Conservation (phyloP, 2,797 vertebrate genomes). For the Sebastes nivosus region DNA sequence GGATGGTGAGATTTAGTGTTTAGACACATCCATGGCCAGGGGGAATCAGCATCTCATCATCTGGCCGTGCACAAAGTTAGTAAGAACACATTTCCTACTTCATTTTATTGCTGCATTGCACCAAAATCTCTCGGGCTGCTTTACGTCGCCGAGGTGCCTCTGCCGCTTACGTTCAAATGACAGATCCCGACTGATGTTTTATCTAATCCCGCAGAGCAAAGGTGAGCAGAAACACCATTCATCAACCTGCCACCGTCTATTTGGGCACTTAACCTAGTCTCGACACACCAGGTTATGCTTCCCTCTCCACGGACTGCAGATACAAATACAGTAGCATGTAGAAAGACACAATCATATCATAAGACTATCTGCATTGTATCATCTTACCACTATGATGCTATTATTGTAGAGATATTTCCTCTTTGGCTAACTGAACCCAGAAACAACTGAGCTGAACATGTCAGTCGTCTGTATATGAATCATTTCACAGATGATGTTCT, state of each 20-base stretch:
- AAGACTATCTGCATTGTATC: neutral
- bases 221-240: constrained; percentile 71
- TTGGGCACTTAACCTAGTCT: constrained; percentile 38
- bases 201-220: constrained; percentile 70
- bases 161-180: constrained; percentile 41
- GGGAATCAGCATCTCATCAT: constrained; percentile 34
- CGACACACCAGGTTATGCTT: neutral
- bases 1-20: neutral
- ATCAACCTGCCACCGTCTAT: constrained; percentile 69
- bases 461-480: neutral
- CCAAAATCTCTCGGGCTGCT: constrained; percentile 62
- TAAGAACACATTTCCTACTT: constrained; percentile 48
- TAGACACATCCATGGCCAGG: constrained; percentile 1
- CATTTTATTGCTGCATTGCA: constrained; percentile 77
- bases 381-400: neutral
- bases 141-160: constrained; percentile 8
- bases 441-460: neutral
- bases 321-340: neutral
- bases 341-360: neutral
- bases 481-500: neutral
- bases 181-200: constrained; percentile 64
- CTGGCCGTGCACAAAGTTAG: constrained; percentile 55
- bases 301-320: constrained; percentile 11
- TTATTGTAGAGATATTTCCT: neutral
- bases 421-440: neutral